phyloP scores from a whole-genome alignment of 2,797 vertebrate species.

The Nasua narica region DNA sequence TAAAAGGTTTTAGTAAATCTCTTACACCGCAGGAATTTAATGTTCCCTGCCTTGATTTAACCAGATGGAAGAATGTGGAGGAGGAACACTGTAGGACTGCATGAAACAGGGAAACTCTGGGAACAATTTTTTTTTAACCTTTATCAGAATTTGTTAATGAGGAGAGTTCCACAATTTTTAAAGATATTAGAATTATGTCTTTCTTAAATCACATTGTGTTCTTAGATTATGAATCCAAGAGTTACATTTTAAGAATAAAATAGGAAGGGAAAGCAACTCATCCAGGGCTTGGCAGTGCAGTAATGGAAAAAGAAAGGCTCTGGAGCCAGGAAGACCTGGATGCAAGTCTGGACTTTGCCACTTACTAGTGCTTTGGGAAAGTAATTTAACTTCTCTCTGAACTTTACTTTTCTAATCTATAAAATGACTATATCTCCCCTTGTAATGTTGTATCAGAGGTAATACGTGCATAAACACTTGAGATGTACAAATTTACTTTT shows the following conservation, averaged over 20 bases:
- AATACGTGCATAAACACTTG: neutral
- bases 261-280: neutral
- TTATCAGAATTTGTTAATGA: conserved; percentile 32
- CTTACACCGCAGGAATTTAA: neutral
- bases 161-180: neutral
- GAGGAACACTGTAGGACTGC: neutral
- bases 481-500: neutral
- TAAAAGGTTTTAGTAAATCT: neutral
- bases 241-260: conserved; percentile 15
- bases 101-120: neutral
- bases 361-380: neutral
- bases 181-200: neutral
- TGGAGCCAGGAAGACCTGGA: neutral
- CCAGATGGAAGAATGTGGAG: neutral
- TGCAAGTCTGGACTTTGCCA: neutral
- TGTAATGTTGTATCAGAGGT: neutral
- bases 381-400: neutral
- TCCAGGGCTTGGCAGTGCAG: neutral
- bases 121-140: neutral
- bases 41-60: neutral
- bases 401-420: neutral
- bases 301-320: neutral
- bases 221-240: neutral
- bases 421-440: neutral
- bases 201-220: conserved; percentile 20